Conservation (phyloP, 2,888 invertebrate species). For the Tetheella fluctuosa region DNA sequence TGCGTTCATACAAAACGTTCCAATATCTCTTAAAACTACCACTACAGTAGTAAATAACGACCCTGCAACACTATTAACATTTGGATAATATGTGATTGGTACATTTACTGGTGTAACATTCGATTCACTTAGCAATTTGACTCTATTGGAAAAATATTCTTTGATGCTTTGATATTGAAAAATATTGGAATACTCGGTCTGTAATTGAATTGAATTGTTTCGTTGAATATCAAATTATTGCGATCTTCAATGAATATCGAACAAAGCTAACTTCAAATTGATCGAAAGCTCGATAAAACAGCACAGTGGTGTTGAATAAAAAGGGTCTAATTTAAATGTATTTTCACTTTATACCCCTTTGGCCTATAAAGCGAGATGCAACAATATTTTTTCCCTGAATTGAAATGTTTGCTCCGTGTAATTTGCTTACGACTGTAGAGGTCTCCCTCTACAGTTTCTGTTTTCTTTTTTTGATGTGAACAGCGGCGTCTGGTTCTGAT, state of each 20-base stretch:
- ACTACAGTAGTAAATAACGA: too few relatives aligned
- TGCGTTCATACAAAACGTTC: background rate
- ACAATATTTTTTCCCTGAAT: constrained; percentile 8
- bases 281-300: constrained; percentile 25
- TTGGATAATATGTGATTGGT: background rate
- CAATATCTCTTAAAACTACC: background rate
- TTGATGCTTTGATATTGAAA: constrained; percentile 6
- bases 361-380: constrained; percentile 14
- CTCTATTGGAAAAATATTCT: background rate
- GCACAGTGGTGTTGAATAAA: constrained; percentile 30
- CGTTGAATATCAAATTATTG: constrained; percentile 27
- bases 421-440: constrained; percentile 13
- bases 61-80: too few relatives aligned
- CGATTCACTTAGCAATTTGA: background rate
- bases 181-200: constrained; percentile 4
- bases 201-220: constrained; percentile 20
- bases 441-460: background rate
- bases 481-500: background rate
- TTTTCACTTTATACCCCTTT: constrained; percentile 17
- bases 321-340: constrained; percentile 35
- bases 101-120: background rate
- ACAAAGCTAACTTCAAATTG: constrained; percentile 29
- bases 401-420: constrained; percentile 9
- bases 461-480: constrained; percentile 5
- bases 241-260: constrained; percentile 24